phyloP scores from a whole-genome alignment of 2,797 vertebrate genomes.

The Craterocephalus amniculus region DNA sequence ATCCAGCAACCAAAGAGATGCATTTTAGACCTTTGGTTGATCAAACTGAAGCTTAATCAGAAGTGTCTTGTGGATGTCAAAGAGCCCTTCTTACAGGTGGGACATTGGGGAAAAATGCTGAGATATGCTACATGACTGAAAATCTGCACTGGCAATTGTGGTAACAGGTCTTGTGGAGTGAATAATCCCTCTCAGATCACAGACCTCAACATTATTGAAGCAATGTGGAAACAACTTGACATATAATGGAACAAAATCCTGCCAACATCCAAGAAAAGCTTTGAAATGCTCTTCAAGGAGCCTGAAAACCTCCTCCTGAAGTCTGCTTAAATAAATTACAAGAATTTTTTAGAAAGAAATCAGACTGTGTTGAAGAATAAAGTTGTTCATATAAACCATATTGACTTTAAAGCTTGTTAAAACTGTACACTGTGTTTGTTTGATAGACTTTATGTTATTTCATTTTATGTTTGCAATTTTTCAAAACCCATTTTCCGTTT shows the following conservation, averaged over 20 bases:
- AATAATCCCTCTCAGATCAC: neutral
- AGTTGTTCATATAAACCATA: neutral
- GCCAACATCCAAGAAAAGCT: neutral
- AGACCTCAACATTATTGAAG: neutral
- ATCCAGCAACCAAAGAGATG: neutral
- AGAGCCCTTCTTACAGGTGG: neutral
- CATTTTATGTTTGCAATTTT: neutral
- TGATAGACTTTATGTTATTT: neutral
- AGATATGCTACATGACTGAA: neutral
- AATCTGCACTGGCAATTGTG: neutral
- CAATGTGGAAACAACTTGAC: neutral
- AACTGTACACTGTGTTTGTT: neutral
- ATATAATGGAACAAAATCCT: neutral
- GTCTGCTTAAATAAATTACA: too few species aligned
- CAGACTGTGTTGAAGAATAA: neutral
- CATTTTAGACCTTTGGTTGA: neutral
- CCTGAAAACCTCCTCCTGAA: too few species aligned
- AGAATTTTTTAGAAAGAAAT: too few species aligned
- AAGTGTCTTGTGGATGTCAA: neutral
- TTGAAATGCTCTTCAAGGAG: neutral
- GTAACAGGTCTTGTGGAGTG: neutral
- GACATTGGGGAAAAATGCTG: neutral
- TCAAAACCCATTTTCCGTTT: too few species aligned
- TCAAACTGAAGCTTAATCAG: neutral
- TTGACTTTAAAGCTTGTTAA: neutral